Percentiles rank a stretch among this genome's conserved stretches.
phyloP scores from a whole-genome alignment of 2,797 vertebrate species.

The Myiotriccus ornatus region DNA sequence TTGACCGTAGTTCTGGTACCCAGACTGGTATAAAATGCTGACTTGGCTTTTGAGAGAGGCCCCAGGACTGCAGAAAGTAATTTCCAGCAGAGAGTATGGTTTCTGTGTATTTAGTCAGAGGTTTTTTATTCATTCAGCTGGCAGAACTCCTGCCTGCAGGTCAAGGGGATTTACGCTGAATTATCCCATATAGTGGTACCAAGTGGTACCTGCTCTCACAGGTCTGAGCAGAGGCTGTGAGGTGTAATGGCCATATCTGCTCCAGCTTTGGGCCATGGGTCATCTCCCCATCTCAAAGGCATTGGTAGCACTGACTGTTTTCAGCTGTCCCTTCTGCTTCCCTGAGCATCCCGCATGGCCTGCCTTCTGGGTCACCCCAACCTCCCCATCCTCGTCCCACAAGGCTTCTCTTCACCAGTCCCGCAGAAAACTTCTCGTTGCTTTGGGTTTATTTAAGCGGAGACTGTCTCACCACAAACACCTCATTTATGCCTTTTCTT shows the following conservation, averaged over 20 bases:
- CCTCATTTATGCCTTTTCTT: constrained; percentile 55
- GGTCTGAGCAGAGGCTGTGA: neutral
- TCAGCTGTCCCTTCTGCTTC: neutral
- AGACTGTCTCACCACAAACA: constrained; percentile 72
- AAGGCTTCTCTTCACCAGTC: neutral
- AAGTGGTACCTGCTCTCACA: fast-evolving
- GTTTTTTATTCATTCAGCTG: neutral
- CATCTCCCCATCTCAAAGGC: neutral
- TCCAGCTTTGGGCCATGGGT: neutral
- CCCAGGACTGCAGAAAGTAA: neutral
- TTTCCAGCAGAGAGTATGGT: neutral
- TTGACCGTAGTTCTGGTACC: neutral
- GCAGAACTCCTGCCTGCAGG: neutral
- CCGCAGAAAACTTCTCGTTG: constrained; percentile 37
- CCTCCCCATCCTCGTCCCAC: neutral
- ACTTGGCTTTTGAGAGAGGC: constrained; percentile 41
- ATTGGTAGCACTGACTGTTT: neutral
- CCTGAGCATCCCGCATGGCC: neutral
- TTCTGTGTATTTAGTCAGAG: neutral
- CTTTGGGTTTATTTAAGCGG: constrained; percentile 62
- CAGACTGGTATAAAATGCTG: neutral
- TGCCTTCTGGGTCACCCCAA: neutral
- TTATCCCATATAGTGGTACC: fast-evolving
- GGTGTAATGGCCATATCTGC: neutral
- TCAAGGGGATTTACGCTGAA: fast-evolving